phyloP scores from a whole-genome alignment of 2,113 vertebrate genomes.

The Macquaria ambigua region DNA sequence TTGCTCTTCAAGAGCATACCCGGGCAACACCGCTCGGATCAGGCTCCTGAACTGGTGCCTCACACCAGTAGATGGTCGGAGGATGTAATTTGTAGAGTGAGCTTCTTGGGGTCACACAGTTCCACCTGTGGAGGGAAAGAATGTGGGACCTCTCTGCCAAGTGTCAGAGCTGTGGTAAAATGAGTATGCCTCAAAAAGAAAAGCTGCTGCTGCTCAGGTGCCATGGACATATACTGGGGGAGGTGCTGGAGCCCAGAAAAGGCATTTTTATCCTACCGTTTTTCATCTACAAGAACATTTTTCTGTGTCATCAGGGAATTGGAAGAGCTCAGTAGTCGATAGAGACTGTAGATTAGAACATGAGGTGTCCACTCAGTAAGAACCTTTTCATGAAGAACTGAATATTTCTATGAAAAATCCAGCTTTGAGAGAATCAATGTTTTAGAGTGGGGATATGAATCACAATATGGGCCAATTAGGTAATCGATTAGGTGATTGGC shows the following conservation, averaged over 20 bases:
- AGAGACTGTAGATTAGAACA: conserved; percentile 32
- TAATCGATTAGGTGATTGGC: conserved; percentile 31
- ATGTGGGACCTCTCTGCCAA: conserved; percentile 37
- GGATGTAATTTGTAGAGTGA: conserved; percentile 65
- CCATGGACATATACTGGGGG: conserved; percentile 4
- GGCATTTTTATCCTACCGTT: conserved; percentile 19
- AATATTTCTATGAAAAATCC: conserved; percentile 28
- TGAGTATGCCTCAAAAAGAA: conserved; percentile 41
- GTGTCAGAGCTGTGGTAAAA: conserved; percentile 51
- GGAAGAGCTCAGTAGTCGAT: conserved; percentile 25
- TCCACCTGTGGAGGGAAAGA: conserved; percentile 53
- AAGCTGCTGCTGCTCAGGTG: conserved; percentile 39
- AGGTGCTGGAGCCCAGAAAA: conserved; percentile 15
- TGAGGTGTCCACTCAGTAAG: background rate
- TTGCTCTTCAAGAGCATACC: conserved; percentile 35
- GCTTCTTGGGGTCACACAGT: conserved; percentile 55
- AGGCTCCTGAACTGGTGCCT: conserved; percentile 36
- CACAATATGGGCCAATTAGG: background rate
- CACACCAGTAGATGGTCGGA: conserved; percentile 42
- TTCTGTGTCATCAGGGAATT: conserved; percentile 35
- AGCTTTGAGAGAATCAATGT: conserved; percentile 35
- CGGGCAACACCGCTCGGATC: conserved; percentile 39
- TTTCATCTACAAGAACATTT: conserved; percentile 31
- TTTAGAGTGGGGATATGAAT: conserved; percentile 8
- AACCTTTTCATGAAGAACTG: conserved; percentile 37